Base-by-base conservation (phyloP, 2,888 invertebrate species). In the Melangyna quadrimaculata region DNA sequence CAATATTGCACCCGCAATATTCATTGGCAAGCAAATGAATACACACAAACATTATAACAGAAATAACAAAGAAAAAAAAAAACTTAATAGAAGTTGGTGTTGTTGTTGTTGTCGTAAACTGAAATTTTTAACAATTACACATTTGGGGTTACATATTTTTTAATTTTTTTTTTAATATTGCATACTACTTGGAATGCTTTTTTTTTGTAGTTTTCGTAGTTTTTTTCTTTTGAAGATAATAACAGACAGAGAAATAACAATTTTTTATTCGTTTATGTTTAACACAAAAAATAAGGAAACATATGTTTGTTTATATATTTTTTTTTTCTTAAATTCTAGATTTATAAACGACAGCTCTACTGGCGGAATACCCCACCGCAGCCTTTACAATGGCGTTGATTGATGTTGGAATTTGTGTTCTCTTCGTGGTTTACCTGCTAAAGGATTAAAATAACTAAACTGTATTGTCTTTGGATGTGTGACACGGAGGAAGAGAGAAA, bases 101-200 rank as follows among this genome's bases (percentile, higher is more conserved):
- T 19, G 59, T 37, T 57, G 53, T 53, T 53, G 29, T 57, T 51
- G 67, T 59, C 59, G 67, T 59, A 61, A 80, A 71, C 35, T 59
- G 67, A 72, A 77, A 80, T 67, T 67, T 40, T 61, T 72, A 86
- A 81, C 77, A 81, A 78, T 81, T 63, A 71, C 69, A 73, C 8
- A 59, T 45, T 75, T 75, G 53, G 72, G 77, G 61, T 32, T 73
- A 84, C 75, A 79, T 22, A 24, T 63, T 75, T 75, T 67, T 59
- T 61, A 45, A 12, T 17, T 40, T 24, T 63, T 55, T 43, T 19
- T 37, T 84, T 84, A 57, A 9, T 79, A 79, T 83, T 79, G 79
- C 79, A 75, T 79, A 79, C 84, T 75, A 77, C 72, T 80, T 86
- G 84, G 84, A 86, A 86, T 86, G 84, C 43, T 73, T 81, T 84